Conservation (phyloP, 2,113 vertebrate species). For the Puma concolor region DNA sequence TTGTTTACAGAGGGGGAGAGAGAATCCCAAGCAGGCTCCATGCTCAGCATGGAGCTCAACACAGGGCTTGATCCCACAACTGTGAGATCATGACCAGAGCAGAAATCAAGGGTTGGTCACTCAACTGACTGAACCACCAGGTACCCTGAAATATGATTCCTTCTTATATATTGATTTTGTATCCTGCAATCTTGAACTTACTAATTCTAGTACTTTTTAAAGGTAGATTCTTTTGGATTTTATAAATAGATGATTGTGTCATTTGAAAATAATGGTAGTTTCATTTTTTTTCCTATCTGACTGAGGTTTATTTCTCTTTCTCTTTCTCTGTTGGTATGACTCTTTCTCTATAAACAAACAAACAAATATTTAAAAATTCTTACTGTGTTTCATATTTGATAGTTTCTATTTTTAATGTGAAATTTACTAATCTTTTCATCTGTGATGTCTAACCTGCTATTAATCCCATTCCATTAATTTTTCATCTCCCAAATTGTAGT, state of each 20-base stretch:
- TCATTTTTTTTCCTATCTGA: slow-evolving; percentile 9
- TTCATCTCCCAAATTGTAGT: neutral
- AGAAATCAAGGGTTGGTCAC: no score
- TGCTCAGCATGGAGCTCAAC: no score
- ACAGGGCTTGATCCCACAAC: no score
- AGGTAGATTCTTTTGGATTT: neutral
- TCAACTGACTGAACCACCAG: no score
- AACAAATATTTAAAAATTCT: neutral
- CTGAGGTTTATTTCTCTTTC: neutral
- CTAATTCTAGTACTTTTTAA: neutral
- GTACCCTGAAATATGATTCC: neutral
- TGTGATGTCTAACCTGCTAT: neutral
- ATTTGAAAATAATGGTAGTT: slow-evolving; percentile 31
- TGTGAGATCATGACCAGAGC: no score
- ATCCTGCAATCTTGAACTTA: neutral
- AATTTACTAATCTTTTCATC: slow-evolving; percentile 44
- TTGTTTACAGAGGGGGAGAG: no score
- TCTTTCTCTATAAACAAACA: neutral
- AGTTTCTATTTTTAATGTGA: slow-evolving; percentile 17
- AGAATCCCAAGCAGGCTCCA: no score
- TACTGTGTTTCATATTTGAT: slow-evolving; percentile 14
- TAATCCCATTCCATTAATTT: neutral
- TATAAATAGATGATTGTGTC: neutral
- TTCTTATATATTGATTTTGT: neutral
- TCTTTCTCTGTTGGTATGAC: neutral